Evolutionary conservation across 2,113 vertebrate species (phyloP), one percentile per base, ranked within the genome.

Genomic region (Isichthys henryi): DNA sequence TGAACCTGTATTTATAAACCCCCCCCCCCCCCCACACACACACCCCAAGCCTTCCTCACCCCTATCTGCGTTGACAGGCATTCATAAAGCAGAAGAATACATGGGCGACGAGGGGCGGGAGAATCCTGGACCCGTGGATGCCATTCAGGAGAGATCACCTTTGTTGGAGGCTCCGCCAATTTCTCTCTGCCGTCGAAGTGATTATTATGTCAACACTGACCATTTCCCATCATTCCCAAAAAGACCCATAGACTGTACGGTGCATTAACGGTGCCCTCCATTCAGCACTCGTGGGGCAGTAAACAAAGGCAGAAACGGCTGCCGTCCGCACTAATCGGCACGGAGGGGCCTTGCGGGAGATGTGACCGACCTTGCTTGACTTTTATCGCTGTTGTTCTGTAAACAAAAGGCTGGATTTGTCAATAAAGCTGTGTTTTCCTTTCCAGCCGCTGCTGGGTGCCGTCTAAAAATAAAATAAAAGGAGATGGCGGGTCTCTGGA

Each of bases 311-410:
- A 17, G 31, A 53, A 87, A 56, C 48, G 50, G 48, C n/a, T 52
- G 84, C 84, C 13, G 46, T 17, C 50, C 10, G n/a, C 45, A 1
- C 46, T 19, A 13, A 86, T 86, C 83, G 50, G 50, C n/a, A 35
- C 13, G 27, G 50, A 52, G 4, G 62, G 27, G 48, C 49, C 85
- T 53, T 50, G n/a, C 17, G 50, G n/a, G 85, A 87, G 85, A 53
- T 31, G 85, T 87, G 85, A 87, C 85, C 50, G 85, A 87, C 85
- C 85, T 53, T 87, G 85, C 50, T 53, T 53, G 85, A 87, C 48
- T 84, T 87, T 87, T 53, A 87, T 87, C 48, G 48, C 50, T 35
- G 85, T 49, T 53, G 85, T 39, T 87, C 49, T 31, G 50, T 49
- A 53, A 52, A 87, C 85, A 87, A 87, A 27, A 35, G 50, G 85